Base-by-base conservation (phyloP, 2,797 vertebrate genomes). In the Cercopithecus mitis region DNA sequence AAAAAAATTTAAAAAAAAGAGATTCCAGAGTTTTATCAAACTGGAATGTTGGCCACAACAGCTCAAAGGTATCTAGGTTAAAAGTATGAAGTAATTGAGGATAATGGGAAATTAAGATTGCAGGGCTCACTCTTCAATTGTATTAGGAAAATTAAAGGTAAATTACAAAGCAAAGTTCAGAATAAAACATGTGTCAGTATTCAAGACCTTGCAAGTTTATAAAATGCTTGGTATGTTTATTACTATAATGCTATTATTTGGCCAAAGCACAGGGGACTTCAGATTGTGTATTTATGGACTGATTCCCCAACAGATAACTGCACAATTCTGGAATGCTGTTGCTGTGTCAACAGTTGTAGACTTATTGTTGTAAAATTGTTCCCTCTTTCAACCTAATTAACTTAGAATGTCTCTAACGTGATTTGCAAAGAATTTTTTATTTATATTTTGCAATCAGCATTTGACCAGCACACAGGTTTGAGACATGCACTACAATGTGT, bases 321-420 rank as follows among this genome's bases (percentile, higher is more conserved):
- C 86, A 96, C 77, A 91, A 0, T 84, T 94, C 55, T 55, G 72
- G 92, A 98, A 96, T 96, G 83, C 55, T 95, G 17, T 88, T 91
- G 87, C 88, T 98, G 1, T 98, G 98, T 98, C 97, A 97, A 52
- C 96, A 89, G 83, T 89, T 94, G 27, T 96, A 97, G 50, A 90
- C 50, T 61, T 97, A 67, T 91, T 97, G 77, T 94, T 90, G 96
- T 93, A 97, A 70, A 90, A 92, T 85, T 96, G 98, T 98, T 97
- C 98, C 96, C 95, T 97, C 95, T 90, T 95, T 86, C 98, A 98
- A 96, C 81, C 97, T 98, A 98, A 61, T 98, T 99, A 98, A 98
- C 96, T 97, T 98, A 98, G 96, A 87, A 96, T 98, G 95, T 98
- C 98, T 98, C 90, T 97, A 93, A 97, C 83, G 57, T 97, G 87